Base-by-base conservation (phyloP, 2,113 vertebrate genomes). In the Tor tambroides region DNA sequence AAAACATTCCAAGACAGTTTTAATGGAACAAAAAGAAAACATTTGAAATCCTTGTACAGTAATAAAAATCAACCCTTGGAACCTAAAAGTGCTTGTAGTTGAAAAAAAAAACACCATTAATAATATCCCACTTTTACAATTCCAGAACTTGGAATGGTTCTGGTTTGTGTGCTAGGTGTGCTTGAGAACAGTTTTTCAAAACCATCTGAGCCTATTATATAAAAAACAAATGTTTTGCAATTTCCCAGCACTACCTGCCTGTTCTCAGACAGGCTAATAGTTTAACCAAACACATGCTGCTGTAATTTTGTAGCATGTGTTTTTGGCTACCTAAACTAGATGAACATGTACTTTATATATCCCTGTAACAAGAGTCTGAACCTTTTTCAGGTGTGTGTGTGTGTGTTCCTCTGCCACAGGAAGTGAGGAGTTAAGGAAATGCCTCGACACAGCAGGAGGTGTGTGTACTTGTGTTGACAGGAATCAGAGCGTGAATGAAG, bases 401-500 rank as follows among this genome's bases (percentile, higher is more conserved):
- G 54, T 86, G 85, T 54, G 46, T 35, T 11, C 1, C 4, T 56
- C 17, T 32, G 4, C 10, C 43, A 49, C 43, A 54, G 49, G 76
- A 80, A 35, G 32, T 61, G 12, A n/a, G 19, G 51, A 5, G 19
- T 51, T 38, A 23, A 80, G 30, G 30, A 80, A 38, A 23, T 26
- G 51, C 54, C 51, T 80, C 10, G 21, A 38, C 26, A 35, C 32
- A n/a, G 30, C 28, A 9, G 35, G 35, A 17, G 54, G 32, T 80
- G 54, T 90, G 87, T 87, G 59, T 79, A 46, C n/a, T 32, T 51
- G 77, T 80, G 67, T 84, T 26, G 49, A 84, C 67, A 74, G 82
- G 67, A 84, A 84, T 56, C 67, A n/a, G 82, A 84, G 83, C 23
- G 23, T 84, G 69, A 84, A 74, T 38, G 30, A 56, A 35, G 46